Conservation (phyloP, 2,888 invertebrate genomes). For the Phortica okadai region DNA sequence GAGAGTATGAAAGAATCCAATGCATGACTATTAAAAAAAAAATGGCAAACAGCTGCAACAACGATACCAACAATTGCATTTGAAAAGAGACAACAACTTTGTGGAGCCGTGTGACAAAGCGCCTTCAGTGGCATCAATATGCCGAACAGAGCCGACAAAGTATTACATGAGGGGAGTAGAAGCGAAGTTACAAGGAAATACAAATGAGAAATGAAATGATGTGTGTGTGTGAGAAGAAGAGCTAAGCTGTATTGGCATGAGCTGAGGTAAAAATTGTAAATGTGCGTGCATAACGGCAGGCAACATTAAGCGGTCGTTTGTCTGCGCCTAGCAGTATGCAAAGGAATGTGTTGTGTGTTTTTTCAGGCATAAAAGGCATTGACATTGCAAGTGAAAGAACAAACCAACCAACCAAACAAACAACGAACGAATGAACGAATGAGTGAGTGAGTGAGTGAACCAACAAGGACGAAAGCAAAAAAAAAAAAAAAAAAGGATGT, state of each 20-base stretch:
- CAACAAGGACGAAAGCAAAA: slow-evolving; percentile 27
- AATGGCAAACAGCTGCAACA: slow-evolving; percentile 44
- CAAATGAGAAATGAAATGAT: background rate
- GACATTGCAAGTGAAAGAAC: slow-evolving; percentile 58
- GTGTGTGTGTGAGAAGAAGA: background rate
- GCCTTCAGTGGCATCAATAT: slow-evolving; percentile 11
- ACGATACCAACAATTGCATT: slow-evolving; percentile 58
- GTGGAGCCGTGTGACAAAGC: background rate
- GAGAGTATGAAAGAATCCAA: slow-evolving; percentile 15
- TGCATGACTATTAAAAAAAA: slow-evolving; percentile 21
- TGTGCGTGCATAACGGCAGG: background rate
- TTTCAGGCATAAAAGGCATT: slow-evolving; percentile 68
- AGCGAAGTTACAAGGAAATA: background rate
- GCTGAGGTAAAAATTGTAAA: too few relatives aligned
- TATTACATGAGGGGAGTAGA: too few relatives aligned
- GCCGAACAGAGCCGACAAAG: background rate
- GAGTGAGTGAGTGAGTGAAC: slow-evolving; percentile 24
- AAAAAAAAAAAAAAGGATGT: slow-evolving; percentile 5
- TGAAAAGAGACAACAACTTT: slow-evolving; percentile 27
- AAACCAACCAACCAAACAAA: slow-evolving; percentile 39
- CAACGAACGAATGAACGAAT: slow-evolving; percentile 30
- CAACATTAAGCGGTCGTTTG: background rate
- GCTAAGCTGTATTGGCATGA: background rate
- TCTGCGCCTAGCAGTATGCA: slow-evolving; percentile 57
- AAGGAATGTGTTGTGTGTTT: slow-evolving; percentile 56